Evolutionary conservation across 1,140 invertebrate species (phyloP).

Genomic region (Bombyx mori): ASM3026992v2 NC_085131.1:2590501-2591000

Average conservation of each 20-base stretch:
- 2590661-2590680: constrained; percentile 87
- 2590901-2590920: too few relatives aligned
- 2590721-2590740: constrained; percentile 92
- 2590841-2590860: not conserved
- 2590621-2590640: constrained; percentile 74
- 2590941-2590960: too few relatives aligned
- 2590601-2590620: constrained; percentile 71
- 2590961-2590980: too few relatives aligned
- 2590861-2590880: not conserved
- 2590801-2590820: not conserved
- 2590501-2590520: too few relatives aligned
- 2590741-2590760: constrained; percentile 88
- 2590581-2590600: constrained; percentile 74
- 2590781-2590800: constrained; percentile 1
- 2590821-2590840: too few relatives aligned
- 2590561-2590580: constrained; percentile 75
- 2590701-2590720: constrained; percentile 86
- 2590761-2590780: constrained; percentile 85
- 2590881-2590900: too few relatives aligned
- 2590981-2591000: too few relatives aligned
- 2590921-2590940: too few relatives aligned
- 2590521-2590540: too few relatives aligned
- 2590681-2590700: constrained; percentile 87
- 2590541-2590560: constrained; percentile 52
- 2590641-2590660: constrained; percentile 79